phyloP scores from a whole-genome alignment of 2,888 invertebrate species.

The Mimumesa dahlbomi region DNA sequence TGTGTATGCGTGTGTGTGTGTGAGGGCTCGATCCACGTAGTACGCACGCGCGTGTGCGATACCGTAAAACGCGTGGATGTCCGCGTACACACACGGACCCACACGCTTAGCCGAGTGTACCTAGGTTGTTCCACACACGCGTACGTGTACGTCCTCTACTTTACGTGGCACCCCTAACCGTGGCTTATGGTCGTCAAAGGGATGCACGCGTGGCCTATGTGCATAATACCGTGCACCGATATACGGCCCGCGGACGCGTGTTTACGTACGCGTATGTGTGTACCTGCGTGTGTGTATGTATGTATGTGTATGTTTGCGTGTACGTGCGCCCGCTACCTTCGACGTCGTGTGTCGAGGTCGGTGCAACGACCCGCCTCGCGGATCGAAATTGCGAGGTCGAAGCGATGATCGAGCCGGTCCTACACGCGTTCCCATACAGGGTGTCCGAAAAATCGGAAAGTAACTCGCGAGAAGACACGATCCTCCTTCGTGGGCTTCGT shows the following conservation, averaged over 20 bases:
- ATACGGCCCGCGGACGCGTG: constrained; percentile 23
- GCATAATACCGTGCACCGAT: constrained; percentile 66
- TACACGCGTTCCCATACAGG: constrained; percentile 44
- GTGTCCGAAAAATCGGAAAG: no score
- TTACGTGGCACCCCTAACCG: constrained; percentile 66
- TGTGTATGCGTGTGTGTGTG: constrained; percentile 1
- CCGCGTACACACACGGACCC: constrained; percentile 37
- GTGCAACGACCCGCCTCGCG: constrained; percentile 59
- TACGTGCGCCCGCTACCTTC: constrained; percentile 53
- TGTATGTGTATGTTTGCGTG: constrained; percentile 6
- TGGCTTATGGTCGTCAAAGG: constrained; percentile 70
- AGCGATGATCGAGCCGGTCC: constrained; percentile 61
- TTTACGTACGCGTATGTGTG: background rate
- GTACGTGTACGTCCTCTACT: constrained; percentile 52
- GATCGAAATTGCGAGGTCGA: constrained; percentile 67
- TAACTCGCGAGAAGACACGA: no score
- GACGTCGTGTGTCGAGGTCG: constrained; percentile 59
- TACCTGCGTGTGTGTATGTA: background rate
- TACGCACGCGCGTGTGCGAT: no score
- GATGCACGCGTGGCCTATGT: constrained; percentile 67
- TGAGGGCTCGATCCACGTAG: background rate
- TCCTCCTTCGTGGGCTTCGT: no score
- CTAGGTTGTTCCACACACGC: constrained; percentile 8
- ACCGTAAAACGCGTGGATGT: constrained; percentile 22
- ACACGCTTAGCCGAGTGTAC: background rate